These are phyloP conservation scores for Acrossocheilus fasciatus DNA, from an alignment of 2,797 vertebrate species.

Conservation along the genomic window DNA sequence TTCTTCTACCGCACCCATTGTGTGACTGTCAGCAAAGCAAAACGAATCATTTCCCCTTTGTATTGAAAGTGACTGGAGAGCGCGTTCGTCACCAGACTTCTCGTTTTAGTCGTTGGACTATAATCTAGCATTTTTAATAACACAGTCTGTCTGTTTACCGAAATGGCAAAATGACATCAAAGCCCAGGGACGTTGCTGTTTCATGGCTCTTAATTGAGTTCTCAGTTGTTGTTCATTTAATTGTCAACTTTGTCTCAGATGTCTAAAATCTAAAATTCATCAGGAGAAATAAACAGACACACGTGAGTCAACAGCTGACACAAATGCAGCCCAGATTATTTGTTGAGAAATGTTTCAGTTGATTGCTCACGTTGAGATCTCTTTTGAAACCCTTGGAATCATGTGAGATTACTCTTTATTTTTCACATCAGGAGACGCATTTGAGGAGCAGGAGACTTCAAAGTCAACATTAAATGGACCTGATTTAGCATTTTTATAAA, in stretches of 20 bases:
- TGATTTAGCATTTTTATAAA: neutral
- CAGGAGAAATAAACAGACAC: neutral
- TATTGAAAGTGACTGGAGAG: slow-evolving; percentile 1
- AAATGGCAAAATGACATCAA: neutral
- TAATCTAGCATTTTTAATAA: neutral
- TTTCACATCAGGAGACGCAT: neutral
- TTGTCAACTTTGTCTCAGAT: neutral
- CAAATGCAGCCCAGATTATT: neutral
- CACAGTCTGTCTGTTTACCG: neutral
- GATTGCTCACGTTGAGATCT: neutral
- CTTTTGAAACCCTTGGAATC: neutral
- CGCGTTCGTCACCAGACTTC: slow-evolving; percentile 2
- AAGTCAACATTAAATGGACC: neutral
- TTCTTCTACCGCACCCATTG: neutral
- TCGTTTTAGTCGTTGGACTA: neutral
- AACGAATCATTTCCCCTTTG: slow-evolving; percentile 10
- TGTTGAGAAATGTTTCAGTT: neutral
- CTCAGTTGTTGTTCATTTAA: neutral
- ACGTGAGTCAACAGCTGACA: neutral
- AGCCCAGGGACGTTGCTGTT: neutral
- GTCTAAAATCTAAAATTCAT: neutral
- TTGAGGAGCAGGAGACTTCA: neutral
- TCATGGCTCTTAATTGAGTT: neutral
- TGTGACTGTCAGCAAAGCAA: slow-evolving; percentile 10
- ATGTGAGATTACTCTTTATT: neutral